Conservation (phyloP, 64 coral and sea anemone species). For the Anthopleura sola region DNA sequence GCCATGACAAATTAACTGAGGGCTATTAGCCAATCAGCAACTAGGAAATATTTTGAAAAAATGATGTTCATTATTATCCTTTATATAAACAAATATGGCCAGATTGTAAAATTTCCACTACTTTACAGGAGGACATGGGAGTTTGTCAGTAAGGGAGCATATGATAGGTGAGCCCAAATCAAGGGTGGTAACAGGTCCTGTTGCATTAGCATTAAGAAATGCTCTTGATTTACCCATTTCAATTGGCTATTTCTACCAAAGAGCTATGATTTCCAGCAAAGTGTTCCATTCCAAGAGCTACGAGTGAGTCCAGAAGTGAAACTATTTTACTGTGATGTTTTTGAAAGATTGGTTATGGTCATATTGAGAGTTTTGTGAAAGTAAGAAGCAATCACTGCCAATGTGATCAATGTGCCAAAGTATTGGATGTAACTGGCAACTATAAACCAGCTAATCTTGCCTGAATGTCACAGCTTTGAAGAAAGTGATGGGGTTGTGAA, state of each 20-base stretch:
- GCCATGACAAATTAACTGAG: no score
- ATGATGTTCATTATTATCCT: not conserved
- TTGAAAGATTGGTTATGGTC: slow-evolving; percentile 35
- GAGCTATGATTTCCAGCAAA: slow-evolving; percentile 43
- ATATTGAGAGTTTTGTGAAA: slow-evolving; percentile 30
- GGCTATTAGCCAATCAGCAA: no score
- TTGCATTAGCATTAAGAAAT: slow-evolving; percentile 27
- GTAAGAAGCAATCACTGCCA: slow-evolving; percentile 29
- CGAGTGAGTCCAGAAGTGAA: slow-evolving; percentile 21
- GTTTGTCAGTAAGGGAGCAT: slow-evolving; percentile 41
- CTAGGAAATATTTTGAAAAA: not conserved
- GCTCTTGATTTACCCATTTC: slow-evolving; percentile 24
- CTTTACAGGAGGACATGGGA: slow-evolving; percentile 42
- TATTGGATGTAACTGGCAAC: slow-evolving; percentile 40
- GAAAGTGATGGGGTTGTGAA: slow-evolving; percentile 32
- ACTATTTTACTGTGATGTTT: slow-evolving; percentile 43
- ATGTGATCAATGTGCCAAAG: slow-evolving; percentile 29
- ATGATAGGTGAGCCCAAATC: slow-evolving; percentile 26
- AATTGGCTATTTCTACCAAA: slow-evolving; percentile 25
- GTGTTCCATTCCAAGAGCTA: slow-evolving; percentile 42
- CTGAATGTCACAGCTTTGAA: slow-evolving; percentile 5
- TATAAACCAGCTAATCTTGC: slow-evolving; percentile 13
- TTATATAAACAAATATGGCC: not conserved
- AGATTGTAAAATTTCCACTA: not conserved
- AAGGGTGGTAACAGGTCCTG: slow-evolving; percentile 2